Conservation (phyloP, 2,888 invertebrate genomes). For the Scaptomyza reducta region DNA sequence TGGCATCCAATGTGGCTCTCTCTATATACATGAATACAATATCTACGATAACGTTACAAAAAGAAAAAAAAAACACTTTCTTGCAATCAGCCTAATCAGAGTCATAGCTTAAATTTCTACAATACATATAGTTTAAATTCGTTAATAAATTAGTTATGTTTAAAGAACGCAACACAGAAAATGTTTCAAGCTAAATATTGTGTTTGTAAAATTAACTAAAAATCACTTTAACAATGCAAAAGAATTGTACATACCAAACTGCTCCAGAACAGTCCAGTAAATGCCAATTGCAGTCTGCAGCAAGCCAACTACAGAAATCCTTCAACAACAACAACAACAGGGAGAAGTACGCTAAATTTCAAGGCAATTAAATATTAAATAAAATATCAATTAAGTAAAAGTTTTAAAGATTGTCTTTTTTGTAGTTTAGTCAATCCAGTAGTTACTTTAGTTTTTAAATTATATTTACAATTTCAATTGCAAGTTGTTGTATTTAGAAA, state of each 20-base stretch:
- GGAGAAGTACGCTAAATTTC: constrained; percentile 44
- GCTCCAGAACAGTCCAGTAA: constrained; percentile 52
- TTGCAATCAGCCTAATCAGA: constrained; percentile 31
- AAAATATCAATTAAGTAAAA: not conserved
- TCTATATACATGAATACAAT: constrained; percentile 18
- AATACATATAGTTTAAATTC: constrained; percentile 33
- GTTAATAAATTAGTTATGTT: constrained; percentile 22
- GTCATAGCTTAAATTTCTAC: constrained; percentile 35
- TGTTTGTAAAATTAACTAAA: constrained; percentile 32
- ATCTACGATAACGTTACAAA: constrained; percentile 29
- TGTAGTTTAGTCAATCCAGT: constrained; percentile 9
- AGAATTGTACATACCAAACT: constrained; percentile 54
- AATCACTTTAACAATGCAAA: constrained; percentile 26
- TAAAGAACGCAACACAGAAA: constrained; percentile 68
- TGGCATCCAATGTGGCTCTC: constrained; percentile 52
- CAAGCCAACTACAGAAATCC: constrained; percentile 41
- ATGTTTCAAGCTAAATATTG: constrained; percentile 52
- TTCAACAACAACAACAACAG: constrained; percentile 35
- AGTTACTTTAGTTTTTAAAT: not conserved
- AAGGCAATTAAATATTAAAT: constrained; percentile 20
- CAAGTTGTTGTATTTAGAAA: constrained; percentile 10
- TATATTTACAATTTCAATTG: constrained; percentile 1
- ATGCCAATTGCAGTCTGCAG: constrained; percentile 48
- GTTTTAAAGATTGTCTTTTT: constrained; percentile 2
- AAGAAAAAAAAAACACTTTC: constrained; percentile 7